phyloP scores from a whole-genome alignment of 2,113 vertebrate species.

The Oxyura jamaicensis region DNA sequence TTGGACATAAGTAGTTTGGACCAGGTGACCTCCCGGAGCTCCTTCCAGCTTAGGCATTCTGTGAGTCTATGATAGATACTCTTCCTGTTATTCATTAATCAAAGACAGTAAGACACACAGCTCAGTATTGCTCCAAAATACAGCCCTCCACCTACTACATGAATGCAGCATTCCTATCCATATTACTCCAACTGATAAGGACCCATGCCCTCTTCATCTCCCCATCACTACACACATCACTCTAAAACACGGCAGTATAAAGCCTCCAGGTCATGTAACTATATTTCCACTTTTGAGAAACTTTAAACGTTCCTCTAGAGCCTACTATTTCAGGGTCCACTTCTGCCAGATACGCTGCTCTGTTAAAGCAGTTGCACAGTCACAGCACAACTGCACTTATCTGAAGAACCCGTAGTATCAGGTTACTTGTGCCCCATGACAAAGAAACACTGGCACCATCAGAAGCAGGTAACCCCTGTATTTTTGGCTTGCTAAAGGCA shows the following conservation, averaged over 20 bases:
- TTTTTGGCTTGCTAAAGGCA: background rate
- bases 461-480: background rate
- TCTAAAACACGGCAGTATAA: background rate
- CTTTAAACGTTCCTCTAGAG: background rate
- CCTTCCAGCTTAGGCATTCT: background rate
- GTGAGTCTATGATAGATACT: background rate
- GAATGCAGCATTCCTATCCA: background rate
- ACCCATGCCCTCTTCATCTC: background rate
- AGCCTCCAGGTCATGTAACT: background rate
- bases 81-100: background rate
- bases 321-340: background rate
- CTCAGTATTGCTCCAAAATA: background rate
- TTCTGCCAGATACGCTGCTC: background rate
- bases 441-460: background rate
- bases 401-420: background rate
- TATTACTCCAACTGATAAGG: background rate
- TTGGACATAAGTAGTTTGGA: no score
- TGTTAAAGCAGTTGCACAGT: background rate
- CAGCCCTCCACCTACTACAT: background rate
- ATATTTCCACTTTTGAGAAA: background rate
- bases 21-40: background rate
- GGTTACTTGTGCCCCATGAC: fast-evolving
- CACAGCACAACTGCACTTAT: background rate
- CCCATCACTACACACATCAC: background rate
- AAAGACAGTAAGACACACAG: background rate